A percentile compares a stretch with the other conserved stretches of the same genome.
These are phyloP conservation scores for Vireo griseus DNA, from an alignment of 2,797 vertebrate species.

Conservation along the genomic window DNA sequence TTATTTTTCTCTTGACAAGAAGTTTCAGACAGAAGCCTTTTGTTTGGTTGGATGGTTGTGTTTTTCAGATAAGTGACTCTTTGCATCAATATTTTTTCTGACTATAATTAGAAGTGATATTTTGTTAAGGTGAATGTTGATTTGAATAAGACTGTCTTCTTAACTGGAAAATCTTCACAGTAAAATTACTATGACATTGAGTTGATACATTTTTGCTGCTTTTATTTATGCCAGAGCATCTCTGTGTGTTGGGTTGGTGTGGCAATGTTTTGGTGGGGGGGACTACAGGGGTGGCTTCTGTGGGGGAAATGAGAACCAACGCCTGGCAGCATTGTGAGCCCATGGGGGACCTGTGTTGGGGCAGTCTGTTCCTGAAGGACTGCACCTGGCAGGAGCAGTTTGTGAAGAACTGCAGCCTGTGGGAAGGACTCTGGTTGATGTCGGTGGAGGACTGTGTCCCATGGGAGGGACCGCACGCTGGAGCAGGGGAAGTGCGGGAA, in stretches of 20 bases:
- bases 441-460: not conserved
- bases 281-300: not conserved
- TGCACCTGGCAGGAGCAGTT: not conserved
- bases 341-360: rapidly evolving
- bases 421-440: not conserved
- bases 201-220: not conserved
- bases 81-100: not conserved
- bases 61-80: not conserved
- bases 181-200: not conserved
- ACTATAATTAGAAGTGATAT: not conserved
- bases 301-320: not conserved
- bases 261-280: not conserved
- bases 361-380: not conserved
- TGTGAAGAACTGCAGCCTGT: not conserved
- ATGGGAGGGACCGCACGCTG: rapidly evolving
- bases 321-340: not conserved
- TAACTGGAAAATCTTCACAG: not conserved
- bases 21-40: not conserved
- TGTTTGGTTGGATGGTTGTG: rapidly evolving
- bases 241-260: not conserved
- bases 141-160: not conserved
- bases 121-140: not conserved
- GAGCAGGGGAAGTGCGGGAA: rapidly evolving
- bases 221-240: not conserved
- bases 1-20: not conserved